Percentiles rank a stretch among this genome's conserved stretches.
Conservation (phyloP, 2,888 invertebrate genomes). For the Baccha elongata region DNA sequence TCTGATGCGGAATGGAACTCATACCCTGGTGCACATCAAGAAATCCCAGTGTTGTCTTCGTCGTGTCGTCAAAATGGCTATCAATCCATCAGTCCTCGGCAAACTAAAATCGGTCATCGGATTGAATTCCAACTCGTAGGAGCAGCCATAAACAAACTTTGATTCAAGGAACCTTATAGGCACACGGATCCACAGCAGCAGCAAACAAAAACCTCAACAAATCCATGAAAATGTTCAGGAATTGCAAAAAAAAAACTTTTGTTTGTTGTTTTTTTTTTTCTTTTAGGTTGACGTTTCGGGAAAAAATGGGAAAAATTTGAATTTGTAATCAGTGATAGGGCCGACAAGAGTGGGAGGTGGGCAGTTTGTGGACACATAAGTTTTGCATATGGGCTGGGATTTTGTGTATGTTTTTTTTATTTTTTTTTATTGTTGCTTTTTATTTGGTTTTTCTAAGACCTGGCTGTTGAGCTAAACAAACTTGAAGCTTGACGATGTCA, state of each 20-base stretch:
- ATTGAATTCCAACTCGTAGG: slow-evolving; percentile 63
- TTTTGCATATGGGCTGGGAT: slow-evolving; percentile 59
- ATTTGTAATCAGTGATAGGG: slow-evolving; percentile 68
- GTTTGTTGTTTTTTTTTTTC: neutral
- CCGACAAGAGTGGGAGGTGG: slow-evolving; percentile 34
- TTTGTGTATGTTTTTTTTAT: slow-evolving; percentile 13
- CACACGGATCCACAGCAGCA: slow-evolving; percentile 34
- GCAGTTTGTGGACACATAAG: slow-evolving; percentile 24
- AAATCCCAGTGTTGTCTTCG: neutral
- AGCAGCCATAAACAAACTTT: slow-evolving; percentile 61
- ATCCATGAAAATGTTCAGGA: slow-evolving; percentile 40
- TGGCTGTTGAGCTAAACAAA: slow-evolving; percentile 1
- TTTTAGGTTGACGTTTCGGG: slow-evolving; percentile 59
- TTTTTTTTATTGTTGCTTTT: neutral
- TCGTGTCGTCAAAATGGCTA: slow-evolving; percentile 54
- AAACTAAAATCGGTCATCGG: slow-evolving; percentile 70
- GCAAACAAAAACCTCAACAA: slow-evolving; percentile 5
- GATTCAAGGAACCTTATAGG: slow-evolving; percentile 44
- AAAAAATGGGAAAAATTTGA: slow-evolving; percentile 70
- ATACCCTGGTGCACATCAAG: neutral
- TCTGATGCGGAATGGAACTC: neutral
- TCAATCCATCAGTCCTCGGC: slow-evolving; percentile 66
- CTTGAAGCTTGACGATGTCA: slow-evolving; percentile 56
- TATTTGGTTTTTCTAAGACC: slow-evolving; percentile 17
- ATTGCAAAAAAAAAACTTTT: slow-evolving; percentile 41